Percentiles rank a stretch among this genome's conserved stretches.
phyloP scores from a whole-genome alignment of 1,140 invertebrate genomes.

The Dreissena polymorpha region DNA sequence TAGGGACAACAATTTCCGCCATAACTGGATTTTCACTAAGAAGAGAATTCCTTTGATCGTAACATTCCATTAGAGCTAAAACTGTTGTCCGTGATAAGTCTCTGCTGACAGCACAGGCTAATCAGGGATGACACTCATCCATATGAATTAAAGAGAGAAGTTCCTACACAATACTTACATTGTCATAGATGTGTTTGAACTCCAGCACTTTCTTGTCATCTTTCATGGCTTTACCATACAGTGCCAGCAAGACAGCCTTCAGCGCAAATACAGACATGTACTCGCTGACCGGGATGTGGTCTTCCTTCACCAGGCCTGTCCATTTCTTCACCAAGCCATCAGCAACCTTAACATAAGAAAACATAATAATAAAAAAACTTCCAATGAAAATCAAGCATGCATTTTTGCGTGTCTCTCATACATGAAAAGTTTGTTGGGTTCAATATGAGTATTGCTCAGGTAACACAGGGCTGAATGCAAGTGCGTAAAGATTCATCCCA shows the following conservation, averaged over 20 bases:
- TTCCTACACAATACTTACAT: too few relatives aligned
- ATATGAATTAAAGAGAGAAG: too few relatives aligned
- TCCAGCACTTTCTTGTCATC: slow-evolving; percentile 66
- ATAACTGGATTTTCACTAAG: too few relatives aligned
- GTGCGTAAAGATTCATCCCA: too few relatives aligned
- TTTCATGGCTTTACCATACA: slow-evolving; percentile 66
- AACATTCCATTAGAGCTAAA: too few relatives aligned
- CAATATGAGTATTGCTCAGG: background rate
- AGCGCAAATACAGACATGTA: slow-evolving; percentile 70
- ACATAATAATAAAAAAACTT: slow-evolving; percentile 9
- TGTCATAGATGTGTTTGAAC: slow-evolving; percentile 65
- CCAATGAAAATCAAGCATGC: slow-evolving; percentile 17
- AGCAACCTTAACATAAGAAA: slow-evolving; percentile 65
- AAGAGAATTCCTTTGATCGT: too few relatives aligned
- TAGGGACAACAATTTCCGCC: too few relatives aligned
- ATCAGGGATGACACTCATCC: too few relatives aligned
- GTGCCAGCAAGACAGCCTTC: slow-evolving; percentile 58
- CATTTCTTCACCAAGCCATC: slow-evolving; percentile 66
- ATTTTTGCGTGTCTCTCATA: background rate
- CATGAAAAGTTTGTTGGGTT: background rate
- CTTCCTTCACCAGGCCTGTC: slow-evolving; percentile 53
- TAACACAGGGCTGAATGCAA: too few relatives aligned
- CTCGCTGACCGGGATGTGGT: slow-evolving; percentile 70
- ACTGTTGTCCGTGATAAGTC: too few relatives aligned
- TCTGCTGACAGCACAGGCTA: too few relatives aligned